Evolutionary conservation across 2,113 vertebrate genomes (phyloP), one percentile per base, ranked within the genome.

Genomic region (Apus apus): DNA sequence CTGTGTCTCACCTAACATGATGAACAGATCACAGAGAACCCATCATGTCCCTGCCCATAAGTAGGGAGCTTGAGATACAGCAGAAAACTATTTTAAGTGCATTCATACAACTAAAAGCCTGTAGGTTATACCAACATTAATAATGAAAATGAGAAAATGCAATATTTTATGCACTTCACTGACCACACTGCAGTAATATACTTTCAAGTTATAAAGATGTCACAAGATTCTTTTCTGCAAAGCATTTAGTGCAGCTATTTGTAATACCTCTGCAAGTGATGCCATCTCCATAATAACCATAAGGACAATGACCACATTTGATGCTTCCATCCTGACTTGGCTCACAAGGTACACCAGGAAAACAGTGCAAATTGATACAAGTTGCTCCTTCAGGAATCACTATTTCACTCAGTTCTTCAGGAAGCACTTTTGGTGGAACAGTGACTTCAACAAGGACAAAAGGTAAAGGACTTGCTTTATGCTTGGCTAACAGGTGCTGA

Each of bases 231-330:
- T 75, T 75, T 77, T 76, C 46, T 40, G 62, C 34, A 89, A 91
- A 93, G 64, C 30, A 34, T 68, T 78, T 51, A 45, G 65, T 61
- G 40, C 30, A 60, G 22, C 64, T 62, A 56, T 58, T 64, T 79
- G 57, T 18, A 87, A 70, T 96, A 99, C 99, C 98, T 99, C 95
- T 98, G 94, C 99, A 99, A 26, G 46, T 92, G 83, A 98, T 73
- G 89, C 99, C 99, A 88, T 99, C 97, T 74, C 98, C 98, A 1
- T 97, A 98, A 93, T 99, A 99, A 10, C 99, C 98, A 2, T 93
- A 95, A 0, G 99, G 99, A 87, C 99, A 99, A 92, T 13, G 97
- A 20, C 98, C 98, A 10, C 99, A 99, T 78, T 65, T 98, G 84
- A 98, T 94, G 16, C 91, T 95, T 65, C 98, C 98, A 22, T 97